Base-by-base conservation (phyloP, 2,797 vertebrate genomes). In the Acridotheres tristis region DNA sequence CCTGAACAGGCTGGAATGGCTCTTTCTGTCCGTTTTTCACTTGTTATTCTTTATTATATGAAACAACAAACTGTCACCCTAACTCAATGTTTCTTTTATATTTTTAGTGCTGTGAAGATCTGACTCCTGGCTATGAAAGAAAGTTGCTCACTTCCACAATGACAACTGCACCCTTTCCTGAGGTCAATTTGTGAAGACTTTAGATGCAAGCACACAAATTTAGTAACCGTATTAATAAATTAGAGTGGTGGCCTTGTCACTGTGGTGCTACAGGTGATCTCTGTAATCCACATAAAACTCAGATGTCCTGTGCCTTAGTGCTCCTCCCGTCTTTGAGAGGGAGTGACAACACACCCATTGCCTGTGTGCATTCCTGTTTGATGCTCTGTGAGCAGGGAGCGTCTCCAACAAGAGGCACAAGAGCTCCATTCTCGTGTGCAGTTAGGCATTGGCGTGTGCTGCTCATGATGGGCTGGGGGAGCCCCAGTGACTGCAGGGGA, bases 11-110 rank as follows among this genome's bases (percentile, higher is more conserved):
- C 65, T 73, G 47, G 48, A 91, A 77, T 50, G n/a, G 38, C 62
- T 65, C 62, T 62, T 80, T 38, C 75, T 87, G 55, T 26, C 61
- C n/a, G 32, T 85, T 96, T 89, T 96, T 54, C 43, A 81, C 47
- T 85, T 58, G 13, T 43, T 92, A 63, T 11, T 68, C 71, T 71
- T 90, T 59, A 74, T 55, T 89, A 65, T 20, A 13, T 29, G 55
- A 71, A 89, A 92, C 62, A 93, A 71, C 85, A 76, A 88, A 93
- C 87, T 90, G 89, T 80, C 84, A 75, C 27, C 68, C 73, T 55
- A 63, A 74, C 65, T 96, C 68, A 80, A 2, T 1, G 13, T 80
- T 95, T 88, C 57, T 48, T 50, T 54, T 58, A 1, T 68, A 62
- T 72, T 83, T 88, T 94, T 65, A 93, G 75, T 21, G 20, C 68